phyloP scores from a whole-genome alignment of 2,797 vertebrate species.

The Karalla daura region DNA sequence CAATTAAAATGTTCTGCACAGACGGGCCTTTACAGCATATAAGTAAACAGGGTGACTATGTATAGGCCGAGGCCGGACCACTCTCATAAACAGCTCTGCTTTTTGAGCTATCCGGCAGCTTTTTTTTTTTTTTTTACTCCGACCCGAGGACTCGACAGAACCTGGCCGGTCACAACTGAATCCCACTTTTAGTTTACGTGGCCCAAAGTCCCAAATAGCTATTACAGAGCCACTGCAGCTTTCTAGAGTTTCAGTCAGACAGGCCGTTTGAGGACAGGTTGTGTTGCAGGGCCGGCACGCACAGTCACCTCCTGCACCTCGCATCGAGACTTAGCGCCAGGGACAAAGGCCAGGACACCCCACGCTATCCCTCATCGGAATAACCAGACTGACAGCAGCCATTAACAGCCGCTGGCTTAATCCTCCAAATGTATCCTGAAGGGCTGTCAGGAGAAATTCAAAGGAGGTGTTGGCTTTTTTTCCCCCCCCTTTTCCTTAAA shows the following conservation, averaged over 20 bases:
- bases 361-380: conserved; percentile 36
- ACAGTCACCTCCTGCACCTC: conserved; percentile 9
- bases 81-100: conserved; percentile 23
- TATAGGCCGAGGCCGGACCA: conserved; percentile 19
- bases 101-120: conserved; percentile 19
- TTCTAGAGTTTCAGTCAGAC: conserved; percentile 53
- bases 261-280: conserved; percentile 44
- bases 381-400: conserved; percentile 40
- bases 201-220: conserved; percentile 49
- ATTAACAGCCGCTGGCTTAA: conserved; percentile 34
- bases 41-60: conserved; percentile 38
- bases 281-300: conserved; percentile 1
- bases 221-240: conserved; percentile 61
- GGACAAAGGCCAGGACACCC: conserved; percentile 34
- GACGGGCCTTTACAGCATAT: background rate
- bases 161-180: conserved; percentile 27
- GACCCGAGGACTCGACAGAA: conserved; percentile 15
- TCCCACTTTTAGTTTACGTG: conserved; percentile 47
- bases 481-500: background rate
- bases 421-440: conserved; percentile 18
- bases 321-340: conserved; percentile 32
- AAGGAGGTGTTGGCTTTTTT: background rate
- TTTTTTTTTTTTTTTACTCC: too few relatives aligned
- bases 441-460: background rate
- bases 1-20: conserved; percentile 11